Evolutionary conservation across 2,797 vertebrate species (phyloP).

Genomic region (Synaphobranchus kaupii): DNA sequence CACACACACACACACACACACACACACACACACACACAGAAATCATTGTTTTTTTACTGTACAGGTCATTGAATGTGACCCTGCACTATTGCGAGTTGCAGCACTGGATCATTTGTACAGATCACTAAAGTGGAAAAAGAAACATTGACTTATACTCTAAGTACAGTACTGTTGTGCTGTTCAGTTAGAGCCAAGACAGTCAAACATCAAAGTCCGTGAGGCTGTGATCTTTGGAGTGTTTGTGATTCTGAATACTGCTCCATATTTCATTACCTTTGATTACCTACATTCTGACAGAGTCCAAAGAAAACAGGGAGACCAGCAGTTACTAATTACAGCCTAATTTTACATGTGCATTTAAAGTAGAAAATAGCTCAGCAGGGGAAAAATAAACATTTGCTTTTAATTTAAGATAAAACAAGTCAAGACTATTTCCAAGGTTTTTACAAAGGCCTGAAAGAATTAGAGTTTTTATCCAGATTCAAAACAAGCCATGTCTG

Average conservation of each 20-base stretch:
- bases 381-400: slow-evolving; percentile 30
- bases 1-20: not conserved
- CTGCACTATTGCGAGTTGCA: not conserved
- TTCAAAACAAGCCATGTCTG: not conserved
- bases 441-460: not conserved
- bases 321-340: slow-evolving; percentile 21
- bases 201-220: slow-evolving; percentile 1
- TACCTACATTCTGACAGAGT: not conserved
- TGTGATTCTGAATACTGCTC: not conserved
- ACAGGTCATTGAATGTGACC: not conserved
- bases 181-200: not conserved
- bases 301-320: slow-evolving; percentile 27
- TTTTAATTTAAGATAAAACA: slow-evolving; percentile 34
- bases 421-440: slow-evolving; percentile 31
- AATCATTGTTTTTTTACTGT: not conserved
- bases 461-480: not conserved
- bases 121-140: not conserved
- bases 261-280: not conserved
- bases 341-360: slow-evolving; percentile 30
- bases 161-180: not conserved
- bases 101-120: not conserved
- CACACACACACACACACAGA: not conserved
- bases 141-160: not conserved
- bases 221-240: slow-evolving; percentile 3
- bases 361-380: slow-evolving; percentile 34